Evolutionary conservation across 2,113 vertebrate genomes (phyloP).

Genomic region (Dromaius novaehollandiae): DNA sequence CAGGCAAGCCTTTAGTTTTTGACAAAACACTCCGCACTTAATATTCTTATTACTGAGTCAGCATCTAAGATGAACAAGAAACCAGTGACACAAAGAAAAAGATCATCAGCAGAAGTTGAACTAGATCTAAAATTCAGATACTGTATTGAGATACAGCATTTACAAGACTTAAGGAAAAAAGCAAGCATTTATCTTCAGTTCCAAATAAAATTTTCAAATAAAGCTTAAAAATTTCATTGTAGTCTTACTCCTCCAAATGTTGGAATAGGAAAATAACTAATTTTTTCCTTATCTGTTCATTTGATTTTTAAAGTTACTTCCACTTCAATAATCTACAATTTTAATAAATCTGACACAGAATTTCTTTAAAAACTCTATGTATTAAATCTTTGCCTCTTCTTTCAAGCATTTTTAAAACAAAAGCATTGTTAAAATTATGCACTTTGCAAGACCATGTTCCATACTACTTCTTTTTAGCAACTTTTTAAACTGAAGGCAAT

Average conservation of each 20-base stretch:
- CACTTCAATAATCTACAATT: background rate
- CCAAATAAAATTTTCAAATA: background rate
- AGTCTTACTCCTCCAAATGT: background rate
- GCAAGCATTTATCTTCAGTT: background rate
- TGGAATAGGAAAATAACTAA: background rate
- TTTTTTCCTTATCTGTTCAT: background rate
- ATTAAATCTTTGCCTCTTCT: background rate
- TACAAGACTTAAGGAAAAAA: background rate
- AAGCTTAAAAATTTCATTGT: background rate
- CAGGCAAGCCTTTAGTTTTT: background rate
- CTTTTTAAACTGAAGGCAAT: background rate
- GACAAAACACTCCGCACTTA: background rate
- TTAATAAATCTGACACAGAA: background rate
- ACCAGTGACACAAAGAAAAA: background rate
- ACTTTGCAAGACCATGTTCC: constrained; percentile 19
- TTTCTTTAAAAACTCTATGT: background rate
- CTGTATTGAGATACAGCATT: background rate
- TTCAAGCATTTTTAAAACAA: constrained; percentile 22
- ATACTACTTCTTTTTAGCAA: constrained; percentile 14
- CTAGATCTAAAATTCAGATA: background rate
- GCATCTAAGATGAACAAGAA: background rate
- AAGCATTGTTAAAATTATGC: background rate
- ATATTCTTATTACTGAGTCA: background rate
- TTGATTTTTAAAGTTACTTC: background rate
- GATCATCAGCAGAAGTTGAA: background rate